Evolutionary conservation across 2,797 vertebrate species (phyloP).

Genomic region (Furcifer pardalis): DNA sequence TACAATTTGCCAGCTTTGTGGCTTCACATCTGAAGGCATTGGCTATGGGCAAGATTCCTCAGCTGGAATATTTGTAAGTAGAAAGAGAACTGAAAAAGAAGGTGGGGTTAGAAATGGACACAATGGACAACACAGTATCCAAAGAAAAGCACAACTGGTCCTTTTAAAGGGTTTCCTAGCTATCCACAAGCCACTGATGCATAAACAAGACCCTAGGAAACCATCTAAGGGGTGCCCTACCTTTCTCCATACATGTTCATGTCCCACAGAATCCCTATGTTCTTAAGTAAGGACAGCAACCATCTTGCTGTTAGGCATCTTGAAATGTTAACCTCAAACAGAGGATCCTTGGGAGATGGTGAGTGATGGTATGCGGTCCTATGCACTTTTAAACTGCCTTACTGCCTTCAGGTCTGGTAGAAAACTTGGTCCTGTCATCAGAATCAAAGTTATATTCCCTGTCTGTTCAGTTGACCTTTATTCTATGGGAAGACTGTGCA

Average conservation of each 20-base stretch:
- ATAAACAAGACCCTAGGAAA: neutral
- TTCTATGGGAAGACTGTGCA: too few species aligned
- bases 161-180: neutral
- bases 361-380: neutral
- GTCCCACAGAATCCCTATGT: neutral
- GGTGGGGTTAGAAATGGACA: neutral
- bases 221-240: neutral
- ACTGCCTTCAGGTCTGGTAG: too few species aligned
- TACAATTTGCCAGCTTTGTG: slow-evolving; percentile 84
- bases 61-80: slow-evolving; percentile 84
- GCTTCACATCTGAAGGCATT: slow-evolving; percentile 81
- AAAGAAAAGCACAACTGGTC: neutral
- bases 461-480: neutral
- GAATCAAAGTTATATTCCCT: neutral
- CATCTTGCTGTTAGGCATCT: neutral
- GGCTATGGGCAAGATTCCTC: slow-evolving; percentile 79
- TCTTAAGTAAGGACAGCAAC: neutral
- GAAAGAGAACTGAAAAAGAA: neutral
- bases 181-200: neutral
- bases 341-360: neutral
- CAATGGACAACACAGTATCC: too few species aligned
- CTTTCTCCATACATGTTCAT: neutral
- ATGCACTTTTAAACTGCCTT: too few species aligned
- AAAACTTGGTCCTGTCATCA: too few species aligned
- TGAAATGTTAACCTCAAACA: neutral